Evolutionary conservation across 2,797 vertebrate species (phyloP), one percentile per base, ranked within the genome.

Genomic region (Apodemus agrarius): DNA sequence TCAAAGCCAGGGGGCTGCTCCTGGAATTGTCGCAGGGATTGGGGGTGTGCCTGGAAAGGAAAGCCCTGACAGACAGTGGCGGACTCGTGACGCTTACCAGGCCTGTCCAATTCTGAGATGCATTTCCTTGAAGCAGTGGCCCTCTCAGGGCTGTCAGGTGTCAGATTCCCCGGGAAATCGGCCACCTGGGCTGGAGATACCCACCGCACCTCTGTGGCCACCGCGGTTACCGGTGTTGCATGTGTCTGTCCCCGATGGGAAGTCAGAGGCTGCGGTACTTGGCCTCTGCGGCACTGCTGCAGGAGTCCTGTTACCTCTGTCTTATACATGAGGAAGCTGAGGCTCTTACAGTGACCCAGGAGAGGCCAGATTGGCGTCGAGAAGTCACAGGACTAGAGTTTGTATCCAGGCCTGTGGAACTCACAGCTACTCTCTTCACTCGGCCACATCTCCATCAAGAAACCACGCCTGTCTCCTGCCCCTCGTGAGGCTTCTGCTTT

Each of bases 221-320:
- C 1, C 26, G 7, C 52, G 76, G 24, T 63, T n/a, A 74, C 1
- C 26, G 7, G 52, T 81, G 24, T 63, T n/a, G 11, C n/a, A 26
- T 46, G 49, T 54, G 69, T 88, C 34, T 74, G n/a, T 22, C 46
- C 26, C 3, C 0, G 0, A 52, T 37, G 61, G 22, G 29, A 86
- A 46, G 84, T 26, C 84, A 52, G 63, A 0, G 46, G 37, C n/a
- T n/a, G n/a, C 2, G 59, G 22, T 0, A 0, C 52, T 59, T n/a
- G 13, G 3, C 16, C 14, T 74, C 67, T 4, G 1, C 3, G 37
- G 57, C 24, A 19, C 21, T 43, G 57, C 7, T 17, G 1, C 49
- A 16, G 17, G 14, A 31, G 67, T 24, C 85, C 46, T 72, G 43
- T 61, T 19, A 34, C 13, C 67, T 21, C 80, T 65, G 34, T 67